phyloP scores from a whole-genome alignment of 2,113 vertebrate species.

The Leptodactylus fuscus region DNA sequence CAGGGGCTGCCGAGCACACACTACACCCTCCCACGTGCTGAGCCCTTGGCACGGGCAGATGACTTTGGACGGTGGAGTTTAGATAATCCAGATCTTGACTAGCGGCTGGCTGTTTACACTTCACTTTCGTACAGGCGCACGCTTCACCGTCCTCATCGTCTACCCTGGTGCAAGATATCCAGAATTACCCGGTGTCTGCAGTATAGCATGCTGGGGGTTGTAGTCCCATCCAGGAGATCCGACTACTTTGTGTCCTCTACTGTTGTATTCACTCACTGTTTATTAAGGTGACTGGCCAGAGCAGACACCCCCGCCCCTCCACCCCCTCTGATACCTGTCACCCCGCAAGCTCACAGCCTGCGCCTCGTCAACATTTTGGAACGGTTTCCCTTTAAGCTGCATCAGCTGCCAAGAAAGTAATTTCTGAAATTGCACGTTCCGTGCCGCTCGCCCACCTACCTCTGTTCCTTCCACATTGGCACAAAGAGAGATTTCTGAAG shows the following conservation, averaged over 20 bases:
- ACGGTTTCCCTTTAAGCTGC: constrained; percentile 6
- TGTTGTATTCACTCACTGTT: too few relatives aligned
- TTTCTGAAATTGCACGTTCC: background rate
- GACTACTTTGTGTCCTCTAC: too few relatives aligned
- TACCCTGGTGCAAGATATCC: background rate
- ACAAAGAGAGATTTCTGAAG: constrained; percentile 31
- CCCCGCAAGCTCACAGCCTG: background rate
- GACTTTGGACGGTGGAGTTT: background rate
- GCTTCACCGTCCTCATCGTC: background rate
- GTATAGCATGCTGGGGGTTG: too few relatives aligned
- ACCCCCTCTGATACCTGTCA: background rate
- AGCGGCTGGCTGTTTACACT: background rate
- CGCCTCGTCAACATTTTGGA: background rate
- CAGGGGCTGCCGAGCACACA: background rate
- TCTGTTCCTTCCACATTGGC: constrained; percentile 32
- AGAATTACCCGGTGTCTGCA: too few relatives aligned
- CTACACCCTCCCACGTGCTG: background rate
- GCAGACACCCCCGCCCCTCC: too few relatives aligned
- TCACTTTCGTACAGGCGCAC: background rate
- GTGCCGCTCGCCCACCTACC: constrained; percentile 22
- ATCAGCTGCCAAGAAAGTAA: background rate
- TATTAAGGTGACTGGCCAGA: too few relatives aligned
- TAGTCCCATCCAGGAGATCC: too few relatives aligned
- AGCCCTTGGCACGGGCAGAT: background rate
- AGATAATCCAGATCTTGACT: constrained; percentile 19